A percentile compares a stretch with the other conserved stretches of the same genome.
These are phyloP conservation scores for Psilanteris sp. DNA, from an alignment of 1,140 invertebrate genomes.

Conservation along the genomic window DNA sequence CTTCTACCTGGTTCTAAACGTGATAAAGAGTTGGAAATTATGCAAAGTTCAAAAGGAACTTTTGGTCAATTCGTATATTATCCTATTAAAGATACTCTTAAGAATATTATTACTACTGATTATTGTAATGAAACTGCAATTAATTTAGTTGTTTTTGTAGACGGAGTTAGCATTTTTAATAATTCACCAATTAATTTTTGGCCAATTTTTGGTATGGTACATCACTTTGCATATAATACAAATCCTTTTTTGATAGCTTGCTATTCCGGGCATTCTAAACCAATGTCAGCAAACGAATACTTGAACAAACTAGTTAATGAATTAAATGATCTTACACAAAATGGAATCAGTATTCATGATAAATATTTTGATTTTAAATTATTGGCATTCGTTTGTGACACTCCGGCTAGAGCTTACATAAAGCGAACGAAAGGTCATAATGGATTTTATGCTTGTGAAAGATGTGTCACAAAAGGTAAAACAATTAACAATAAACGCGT, in stretches of 20 bases:
- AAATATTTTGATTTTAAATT: conserved; percentile 4
- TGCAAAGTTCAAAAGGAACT: conserved; percentile 1
- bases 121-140: neutral
- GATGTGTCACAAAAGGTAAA: conserved; percentile 33
- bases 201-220: neutral
- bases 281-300: neutral
- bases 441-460: conserved; percentile 46
- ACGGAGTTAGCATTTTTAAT: conserved; percentile 1
- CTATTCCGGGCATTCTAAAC: neutral
- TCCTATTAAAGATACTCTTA: neutral
- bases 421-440: conserved; percentile 31
- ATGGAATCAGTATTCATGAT: conserved; percentile 19
- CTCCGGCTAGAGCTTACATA: neutral
- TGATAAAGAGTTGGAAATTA: neutral
- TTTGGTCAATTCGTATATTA: neutral
- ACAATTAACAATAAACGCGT: conserved; percentile 30
- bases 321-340: neutral
- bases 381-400: conserved; percentile 31
- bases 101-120: neutral
- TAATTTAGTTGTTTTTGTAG: neutral
- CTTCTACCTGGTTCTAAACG: neutral
- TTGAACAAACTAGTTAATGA: neutral
- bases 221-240: neutral
- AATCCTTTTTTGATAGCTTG: neutral
- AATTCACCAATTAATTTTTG: neutral